Percentiles rank a stretch among this genome's conserved stretches.
phyloP scores from a whole-genome alignment of 35 echinoderm and acorn worm species.

The Ophiothrix spiculata region DNA sequence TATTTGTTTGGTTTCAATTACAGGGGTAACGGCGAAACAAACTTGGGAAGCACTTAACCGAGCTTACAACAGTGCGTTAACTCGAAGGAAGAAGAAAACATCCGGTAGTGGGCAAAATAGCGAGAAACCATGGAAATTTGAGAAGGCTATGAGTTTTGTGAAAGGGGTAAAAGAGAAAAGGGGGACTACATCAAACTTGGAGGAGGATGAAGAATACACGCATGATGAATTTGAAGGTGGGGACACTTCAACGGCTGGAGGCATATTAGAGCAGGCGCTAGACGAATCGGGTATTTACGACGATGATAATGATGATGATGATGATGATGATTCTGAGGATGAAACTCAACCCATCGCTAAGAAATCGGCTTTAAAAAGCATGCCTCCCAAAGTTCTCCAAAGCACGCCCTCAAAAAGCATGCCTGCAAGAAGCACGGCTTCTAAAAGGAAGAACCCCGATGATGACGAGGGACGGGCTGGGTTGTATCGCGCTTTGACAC shows the following conservation, averaged over 20 bases:
- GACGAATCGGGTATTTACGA: conserved; percentile 31
- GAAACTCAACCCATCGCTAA: too few relatives aligned
- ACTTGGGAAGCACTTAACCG: conserved; percentile 46
- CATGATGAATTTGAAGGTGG: conserved; percentile 34
- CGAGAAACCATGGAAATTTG: conserved; percentile 38
- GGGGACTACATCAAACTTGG: background rate
- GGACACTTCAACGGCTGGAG: conserved; percentile 19
- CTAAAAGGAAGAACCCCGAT: too few relatives aligned
- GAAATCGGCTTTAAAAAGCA: too few relatives aligned
- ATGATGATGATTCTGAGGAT: too few relatives aligned
- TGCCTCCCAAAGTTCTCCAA: too few relatives aligned
- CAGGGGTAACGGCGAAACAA: conserved; percentile 21
- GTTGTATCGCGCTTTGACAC: too few relatives aligned
- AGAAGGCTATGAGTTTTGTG: conserved; percentile 43
- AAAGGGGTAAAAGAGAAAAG: conserved; percentile 31
- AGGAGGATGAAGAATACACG: background rate
- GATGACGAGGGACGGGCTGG: too few relatives aligned
- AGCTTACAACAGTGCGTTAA: conserved; percentile 43
- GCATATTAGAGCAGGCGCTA: conserved; percentile 35
- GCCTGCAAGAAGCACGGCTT: too few relatives aligned
- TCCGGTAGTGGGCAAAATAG: background rate
- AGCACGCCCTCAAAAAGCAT: too few relatives aligned
- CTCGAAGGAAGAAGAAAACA: conserved; percentile 30
- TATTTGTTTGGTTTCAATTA: conserved; percentile 38
- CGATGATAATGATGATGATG: conserved; percentile 28